Evolutionary conservation across 2,888 invertebrate species (phyloP).

Genomic region (Andrena haemorrhoa): DNA sequence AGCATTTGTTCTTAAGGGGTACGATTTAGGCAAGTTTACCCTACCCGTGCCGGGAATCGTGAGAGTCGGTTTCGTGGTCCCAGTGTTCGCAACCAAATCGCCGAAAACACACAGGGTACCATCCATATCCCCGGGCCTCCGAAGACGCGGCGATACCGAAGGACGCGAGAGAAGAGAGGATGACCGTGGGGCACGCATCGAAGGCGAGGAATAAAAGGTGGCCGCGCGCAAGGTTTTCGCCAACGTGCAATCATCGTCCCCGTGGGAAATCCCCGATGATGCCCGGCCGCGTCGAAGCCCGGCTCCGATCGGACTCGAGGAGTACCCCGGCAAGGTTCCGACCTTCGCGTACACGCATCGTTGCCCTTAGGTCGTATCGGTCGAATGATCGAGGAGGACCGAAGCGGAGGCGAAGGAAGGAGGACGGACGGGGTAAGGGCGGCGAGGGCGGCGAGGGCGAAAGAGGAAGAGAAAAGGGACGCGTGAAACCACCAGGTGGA

Average conservation of each 20-base stretch:
- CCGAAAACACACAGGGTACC: background rate
- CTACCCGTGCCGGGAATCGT: no score
- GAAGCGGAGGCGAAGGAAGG: conserved; percentile 2
- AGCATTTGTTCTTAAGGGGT: no score
- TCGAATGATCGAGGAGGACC: conserved; percentile 57
- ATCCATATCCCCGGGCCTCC: background rate
- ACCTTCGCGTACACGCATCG: conserved; percentile 81
- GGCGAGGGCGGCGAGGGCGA: conserved; percentile 20
- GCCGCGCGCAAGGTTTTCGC: conserved; percentile 48
- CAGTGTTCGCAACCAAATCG: background rate
- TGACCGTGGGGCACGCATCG: conserved; percentile 7
- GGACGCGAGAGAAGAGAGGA: background rate
- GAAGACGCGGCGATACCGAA: no score
- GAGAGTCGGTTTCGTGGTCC: background rate
- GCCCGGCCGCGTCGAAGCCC: conserved; percentile 38
- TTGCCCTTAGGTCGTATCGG: conserved; percentile 78
- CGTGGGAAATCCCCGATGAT: conserved; percentile 75
- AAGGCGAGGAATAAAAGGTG: conserved; percentile 34
- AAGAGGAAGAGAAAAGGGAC: conserved; percentile 32
- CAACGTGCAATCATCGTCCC: conserved; percentile 70
- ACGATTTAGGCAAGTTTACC: no score
- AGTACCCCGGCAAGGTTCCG: conserved; percentile 59
- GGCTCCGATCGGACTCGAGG: conserved; percentile 32
- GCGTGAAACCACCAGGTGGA: conserved; percentile 66
- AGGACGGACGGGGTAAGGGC: conserved; percentile 2